A percentile compares a stretch with the other conserved stretches of the same genome.
Conservation (phyloP, 92 coral and sea anemone genomes). For the Desmophyllum pertusum region DNA sequence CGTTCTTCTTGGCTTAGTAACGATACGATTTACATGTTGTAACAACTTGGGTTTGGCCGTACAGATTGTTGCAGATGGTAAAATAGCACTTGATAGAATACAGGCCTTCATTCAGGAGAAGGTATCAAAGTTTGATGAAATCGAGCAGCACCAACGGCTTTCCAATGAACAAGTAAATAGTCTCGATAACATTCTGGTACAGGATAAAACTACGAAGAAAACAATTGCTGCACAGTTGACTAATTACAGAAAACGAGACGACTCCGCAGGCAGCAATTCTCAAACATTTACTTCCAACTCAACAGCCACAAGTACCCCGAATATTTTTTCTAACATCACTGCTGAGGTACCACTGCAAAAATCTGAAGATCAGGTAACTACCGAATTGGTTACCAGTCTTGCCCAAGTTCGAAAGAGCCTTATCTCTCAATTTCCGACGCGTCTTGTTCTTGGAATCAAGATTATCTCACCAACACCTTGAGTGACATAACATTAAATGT, state of each 20-base stretch:
- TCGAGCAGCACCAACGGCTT: not conserved
- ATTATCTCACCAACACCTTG: not conserved
- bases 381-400: not conserved
- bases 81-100: constrained; percentile 20
- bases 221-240: too few species aligned
- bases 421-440: not conserved
- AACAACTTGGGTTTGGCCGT: not conserved
- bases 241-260: not conserved
- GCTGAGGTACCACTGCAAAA: not conserved
- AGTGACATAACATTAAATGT: not conserved
- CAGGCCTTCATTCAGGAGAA: not conserved
- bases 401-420: not conserved
- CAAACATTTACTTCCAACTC: not conserved
- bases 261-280: not conserved
- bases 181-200: not conserved
- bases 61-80: not conserved
- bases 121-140: not conserved
- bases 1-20: not conserved
- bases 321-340: not conserved
- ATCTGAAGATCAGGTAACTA: not conserved
- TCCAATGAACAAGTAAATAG: not conserved
- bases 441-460: constrained; percentile 9
- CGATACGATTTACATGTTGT: not conserved
- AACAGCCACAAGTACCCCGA: not conserved
- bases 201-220: not conserved